Conservation (phyloP, 1,140 invertebrate genomes). For the Megalopta genalis region DNA sequence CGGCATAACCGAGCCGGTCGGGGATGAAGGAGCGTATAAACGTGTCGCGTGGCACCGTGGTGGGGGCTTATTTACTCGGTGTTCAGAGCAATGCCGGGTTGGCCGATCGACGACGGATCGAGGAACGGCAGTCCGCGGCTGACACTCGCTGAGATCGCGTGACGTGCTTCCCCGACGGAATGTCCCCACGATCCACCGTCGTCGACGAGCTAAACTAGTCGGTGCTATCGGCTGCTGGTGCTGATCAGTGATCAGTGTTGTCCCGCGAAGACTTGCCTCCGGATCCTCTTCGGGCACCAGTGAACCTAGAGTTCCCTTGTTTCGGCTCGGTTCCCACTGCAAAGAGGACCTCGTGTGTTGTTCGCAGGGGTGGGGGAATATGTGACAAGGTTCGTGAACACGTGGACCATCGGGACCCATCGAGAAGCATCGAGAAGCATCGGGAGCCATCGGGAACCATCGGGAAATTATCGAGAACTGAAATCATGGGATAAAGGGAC, state of each 20-base stretch:
- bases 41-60: conserved; percentile 24
- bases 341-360: no score
- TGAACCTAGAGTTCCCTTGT: no score
- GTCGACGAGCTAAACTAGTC: neutral
- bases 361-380: no score
- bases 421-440: neutral
- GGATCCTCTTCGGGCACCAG: no score
- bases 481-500: no score
- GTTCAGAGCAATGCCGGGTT: conserved; percentile 39
- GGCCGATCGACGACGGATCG: conserved; percentile 48
- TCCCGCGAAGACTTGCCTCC: no score
- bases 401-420: neutral
- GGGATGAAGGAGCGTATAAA: conserved; percentile 24
- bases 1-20: conserved; percentile 26
- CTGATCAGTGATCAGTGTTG: neutral
- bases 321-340: no score
- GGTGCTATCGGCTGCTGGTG: neutral
- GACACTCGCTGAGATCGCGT: conserved; percentile 48
- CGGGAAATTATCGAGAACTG: neutral
- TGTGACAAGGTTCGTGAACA: neutral
- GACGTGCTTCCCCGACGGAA: neutral
- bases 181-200: neutral
- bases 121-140: conserved; percentile 59
- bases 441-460: neutral
- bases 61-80: conserved; percentile 70